Conservation (phyloP, 2,797 vertebrate genomes). For the Pantherophis alleghaniensis region DNA sequence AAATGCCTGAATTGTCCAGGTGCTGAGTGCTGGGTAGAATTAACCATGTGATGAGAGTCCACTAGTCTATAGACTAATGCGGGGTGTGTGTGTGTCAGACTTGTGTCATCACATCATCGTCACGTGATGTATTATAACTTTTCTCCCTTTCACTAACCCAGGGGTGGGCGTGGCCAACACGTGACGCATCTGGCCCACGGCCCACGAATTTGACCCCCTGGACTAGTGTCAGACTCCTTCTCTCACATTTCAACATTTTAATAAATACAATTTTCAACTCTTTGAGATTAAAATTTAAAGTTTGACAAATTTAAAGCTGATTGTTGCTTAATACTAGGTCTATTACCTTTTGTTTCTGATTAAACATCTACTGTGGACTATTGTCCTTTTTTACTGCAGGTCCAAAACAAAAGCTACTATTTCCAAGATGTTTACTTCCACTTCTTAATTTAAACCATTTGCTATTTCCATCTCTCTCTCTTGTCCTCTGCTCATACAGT, state of each 20-base stretch:
- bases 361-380: background rate
- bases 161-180: too few relatives aligned
- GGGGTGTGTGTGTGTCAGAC: too few relatives aligned
- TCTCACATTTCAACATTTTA: background rate
- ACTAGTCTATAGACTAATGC: background rate
- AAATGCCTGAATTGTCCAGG: background rate
- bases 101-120: accelerated
- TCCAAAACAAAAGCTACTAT: background rate
- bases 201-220: too few relatives aligned
- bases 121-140: too few relatives aligned
- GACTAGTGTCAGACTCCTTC: background rate
- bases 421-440: background rate
- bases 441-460: background rate
- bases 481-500: background rate
- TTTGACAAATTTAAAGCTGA: background rate
- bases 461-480: background rate
- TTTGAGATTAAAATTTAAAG: background rate
- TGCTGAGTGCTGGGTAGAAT: background rate
- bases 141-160: too few relatives aligned
- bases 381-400: background rate
- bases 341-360: background rate
- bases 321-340: background rate
- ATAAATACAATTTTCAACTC: background rate
- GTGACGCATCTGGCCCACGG: too few relatives aligned
- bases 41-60: background rate